Base-by-base conservation (phyloP, 2,113 vertebrate species). In the Daboia siamensis region DNA sequence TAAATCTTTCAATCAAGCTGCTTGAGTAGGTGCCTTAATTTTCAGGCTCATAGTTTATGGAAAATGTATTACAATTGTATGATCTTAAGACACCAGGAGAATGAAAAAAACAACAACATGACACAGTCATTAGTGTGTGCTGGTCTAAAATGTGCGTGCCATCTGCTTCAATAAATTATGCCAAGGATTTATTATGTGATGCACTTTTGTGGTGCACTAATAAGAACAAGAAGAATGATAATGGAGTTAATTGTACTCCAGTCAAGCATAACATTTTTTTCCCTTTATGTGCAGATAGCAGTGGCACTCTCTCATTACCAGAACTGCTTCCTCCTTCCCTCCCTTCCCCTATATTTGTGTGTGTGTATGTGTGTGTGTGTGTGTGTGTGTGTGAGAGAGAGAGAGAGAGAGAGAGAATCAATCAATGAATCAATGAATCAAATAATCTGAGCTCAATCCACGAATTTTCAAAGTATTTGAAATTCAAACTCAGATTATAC, bases 1-100 rank as follows among this genome's bases (percentile, higher is more conserved):
- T 92, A 87, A 59, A 94, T 93, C 89, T 92, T 95, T 93, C 74
- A 92, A 5, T 23, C 26, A 89, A 86, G 88, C 69, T 91, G 89
- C 92, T 61, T 91, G 91, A 90, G 17, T 90, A 91, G 56, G 90
- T 90, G 90, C 48, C 48, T 94, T 51, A 48, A 89, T 90, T 91
- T 94, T 94, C 86, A 90, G 24, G 15, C 56, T 90, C 61, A 91
- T 52, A 33, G 86, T 94, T 94, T 86, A 93, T 90, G 59, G 21
- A 61, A 5, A 57, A 86, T 69, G 23, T 92, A n/a, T 91, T 93
- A 90, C 21, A 87, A 8, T 64, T 57, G 89, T 90, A 56, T 86
- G 86, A 13, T 52, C 44, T n/a, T 57, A 88, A 90, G 17, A 88
- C 86, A 90, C 84, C 52, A 48, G 64, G 90, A 85, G 86, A 84